These are phyloP conservation scores for Meandrina meandrites DNA, from an alignment of 92 coral and sea anemone genomes.

Conservation along the genomic window DNA sequence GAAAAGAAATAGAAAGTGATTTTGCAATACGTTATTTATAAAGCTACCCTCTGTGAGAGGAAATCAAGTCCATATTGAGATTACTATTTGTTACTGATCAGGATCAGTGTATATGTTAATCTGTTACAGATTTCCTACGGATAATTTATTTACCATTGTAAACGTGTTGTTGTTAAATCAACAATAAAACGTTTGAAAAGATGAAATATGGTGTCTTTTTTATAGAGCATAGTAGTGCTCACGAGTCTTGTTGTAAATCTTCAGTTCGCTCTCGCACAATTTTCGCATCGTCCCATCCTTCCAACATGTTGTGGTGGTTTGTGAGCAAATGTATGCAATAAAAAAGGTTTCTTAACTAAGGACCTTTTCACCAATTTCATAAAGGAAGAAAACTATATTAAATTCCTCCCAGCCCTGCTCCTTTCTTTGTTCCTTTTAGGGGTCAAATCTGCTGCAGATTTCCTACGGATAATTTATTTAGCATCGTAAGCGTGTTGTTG, in stretches of 20 bases:
- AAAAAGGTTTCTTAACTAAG: too few relatives aligned
- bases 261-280: too few relatives aligned
- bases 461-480: not conserved
- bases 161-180: slow-evolving; percentile 33
- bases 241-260: too few relatives aligned
- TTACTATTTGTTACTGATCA: slow-evolving; percentile 19
- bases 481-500: slow-evolving; percentile 16
- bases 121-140: slow-evolving; percentile 13
- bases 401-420: too few relatives aligned
- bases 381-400: too few relatives aligned
- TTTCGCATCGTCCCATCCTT: too few relatives aligned
- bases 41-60: not conserved
- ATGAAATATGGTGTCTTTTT: not conserved
- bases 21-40: not conserved
- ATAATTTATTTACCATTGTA: not conserved
- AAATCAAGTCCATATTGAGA: slow-evolving; percentile 10
- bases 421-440: too few relatives aligned
- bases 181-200: slow-evolving; percentile 15
- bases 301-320: too few relatives aligned
- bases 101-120: slow-evolving; percentile 25
- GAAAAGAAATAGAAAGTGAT: not conserved
- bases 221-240: not conserved
- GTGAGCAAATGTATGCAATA: too few relatives aligned
- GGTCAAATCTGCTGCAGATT: slow-evolving; percentile 28
- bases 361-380: too few relatives aligned